These are phyloP conservation scores for Pherbina coryleti DNA, from an alignment of 2,888 invertebrate genomes.

Conservation along the genomic window DNA sequence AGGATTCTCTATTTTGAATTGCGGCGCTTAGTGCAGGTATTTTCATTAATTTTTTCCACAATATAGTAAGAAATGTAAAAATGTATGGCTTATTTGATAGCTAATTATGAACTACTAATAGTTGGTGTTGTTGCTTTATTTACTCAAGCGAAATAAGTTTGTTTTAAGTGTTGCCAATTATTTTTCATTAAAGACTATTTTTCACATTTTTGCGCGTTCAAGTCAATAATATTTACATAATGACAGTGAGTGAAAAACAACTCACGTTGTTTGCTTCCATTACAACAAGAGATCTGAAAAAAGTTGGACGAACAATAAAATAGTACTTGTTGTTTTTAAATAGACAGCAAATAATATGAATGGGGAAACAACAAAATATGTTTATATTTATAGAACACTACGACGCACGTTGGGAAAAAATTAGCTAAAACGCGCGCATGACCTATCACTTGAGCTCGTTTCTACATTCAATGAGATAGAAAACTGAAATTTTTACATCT, in stretches of 20 bases:
- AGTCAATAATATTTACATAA: not conserved
- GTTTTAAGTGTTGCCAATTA: not conserved
- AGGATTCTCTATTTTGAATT: too few relatives aligned
- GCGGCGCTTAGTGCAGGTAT: too few relatives aligned
- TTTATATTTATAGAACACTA: too few relatives aligned
- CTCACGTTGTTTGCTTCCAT: not conserved
- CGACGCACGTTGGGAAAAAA: too few relatives aligned
- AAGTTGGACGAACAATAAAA: not conserved
- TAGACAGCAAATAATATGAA: conserved; percentile 14
- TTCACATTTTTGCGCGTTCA: not conserved
- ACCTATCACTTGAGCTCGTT: too few relatives aligned
- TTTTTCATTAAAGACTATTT: not conserved
- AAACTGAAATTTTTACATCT: too few relatives aligned
- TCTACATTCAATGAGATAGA: too few relatives aligned
- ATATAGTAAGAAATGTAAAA: not conserved
- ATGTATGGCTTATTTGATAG: not conserved
- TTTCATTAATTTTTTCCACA: too few relatives aligned
- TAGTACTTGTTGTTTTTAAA: conserved; percentile 12
- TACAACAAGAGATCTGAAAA: not conserved
- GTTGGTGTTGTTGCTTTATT: not conserved
- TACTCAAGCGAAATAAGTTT: too few relatives aligned
- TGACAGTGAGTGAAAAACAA: not conserved
- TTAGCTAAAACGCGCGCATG: too few relatives aligned
- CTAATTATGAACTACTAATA: not conserved
- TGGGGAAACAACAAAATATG: not conserved